These are phyloP conservation scores for Peromyscus maniculatus DNA, from an alignment of 2,113 vertebrate species.

Conservation along the genomic window DNA sequence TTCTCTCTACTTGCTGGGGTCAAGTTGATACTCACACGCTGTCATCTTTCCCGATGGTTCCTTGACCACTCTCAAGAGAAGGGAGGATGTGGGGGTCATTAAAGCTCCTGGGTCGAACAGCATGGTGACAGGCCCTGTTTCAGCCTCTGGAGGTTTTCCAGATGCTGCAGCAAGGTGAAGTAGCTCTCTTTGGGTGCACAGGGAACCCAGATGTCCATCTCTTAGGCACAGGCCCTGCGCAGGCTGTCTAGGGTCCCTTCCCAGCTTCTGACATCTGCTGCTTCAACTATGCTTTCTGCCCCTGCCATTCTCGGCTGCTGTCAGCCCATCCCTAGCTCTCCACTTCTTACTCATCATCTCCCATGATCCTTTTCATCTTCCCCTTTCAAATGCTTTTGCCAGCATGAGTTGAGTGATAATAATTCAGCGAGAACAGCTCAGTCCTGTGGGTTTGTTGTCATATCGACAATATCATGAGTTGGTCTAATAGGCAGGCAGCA, in stretches of 20 bases:
- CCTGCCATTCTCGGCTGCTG: neutral
- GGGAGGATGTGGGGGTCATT: neutral
- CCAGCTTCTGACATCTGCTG: neutral
- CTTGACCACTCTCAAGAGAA: neutral
- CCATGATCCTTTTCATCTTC: neutral
- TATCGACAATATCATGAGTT: neutral
- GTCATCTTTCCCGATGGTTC: neutral
- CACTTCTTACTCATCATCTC: neutral
- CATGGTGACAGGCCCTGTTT: neutral
- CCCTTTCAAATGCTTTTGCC: neutral
- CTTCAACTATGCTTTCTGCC: neutral
- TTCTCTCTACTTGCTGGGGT: neutral
- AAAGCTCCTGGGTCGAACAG: neutral
- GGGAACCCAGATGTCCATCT: neutral
- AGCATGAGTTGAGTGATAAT: neutral
- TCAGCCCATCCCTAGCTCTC: neutral
- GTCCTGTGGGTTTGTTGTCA: neutral
- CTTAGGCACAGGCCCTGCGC: too few relatives aligned
- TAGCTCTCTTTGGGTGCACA: neutral
- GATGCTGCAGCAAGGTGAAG: neutral
- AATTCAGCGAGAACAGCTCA: neutral
- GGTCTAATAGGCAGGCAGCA: neutral
- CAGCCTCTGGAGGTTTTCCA: neutral
- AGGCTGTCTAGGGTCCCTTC: neutral
- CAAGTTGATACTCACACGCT: neutral